These are phyloP conservation scores for Pachydiplax longipennis DNA, from an alignment of 2,888 invertebrate species.

Conservation along the genomic window DNA sequence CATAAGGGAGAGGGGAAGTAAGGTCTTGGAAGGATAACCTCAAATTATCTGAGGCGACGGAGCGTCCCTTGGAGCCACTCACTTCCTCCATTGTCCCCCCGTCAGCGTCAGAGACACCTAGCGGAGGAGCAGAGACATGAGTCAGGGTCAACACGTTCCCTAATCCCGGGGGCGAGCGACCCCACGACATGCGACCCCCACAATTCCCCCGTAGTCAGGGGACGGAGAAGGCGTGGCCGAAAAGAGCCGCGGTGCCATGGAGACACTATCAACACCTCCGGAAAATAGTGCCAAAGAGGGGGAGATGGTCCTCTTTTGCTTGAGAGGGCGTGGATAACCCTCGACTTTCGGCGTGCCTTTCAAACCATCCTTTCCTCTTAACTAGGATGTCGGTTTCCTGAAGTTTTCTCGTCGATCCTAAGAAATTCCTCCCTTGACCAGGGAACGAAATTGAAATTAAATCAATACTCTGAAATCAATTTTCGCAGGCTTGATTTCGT, in stretches of 20 bases:
- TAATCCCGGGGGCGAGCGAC: not conserved
- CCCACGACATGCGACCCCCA: not conserved
- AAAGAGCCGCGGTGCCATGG: not conserved
- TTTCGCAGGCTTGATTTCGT: too few relatives aligned
- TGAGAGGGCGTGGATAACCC: too few relatives aligned
- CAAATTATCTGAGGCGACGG: constrained; percentile 19
- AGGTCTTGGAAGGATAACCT: not conserved
- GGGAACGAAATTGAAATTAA: too few relatives aligned
- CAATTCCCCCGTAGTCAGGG: not conserved
- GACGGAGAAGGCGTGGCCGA: not conserved
- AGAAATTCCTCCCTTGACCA: too few relatives aligned
- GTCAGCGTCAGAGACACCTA: constrained; percentile 27
- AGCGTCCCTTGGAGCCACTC: not conserved
- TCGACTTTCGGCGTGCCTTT: too few relatives aligned
- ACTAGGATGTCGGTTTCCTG: too few relatives aligned
- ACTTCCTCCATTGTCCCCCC: constrained; percentile 1
- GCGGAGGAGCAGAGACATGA: not conserved
- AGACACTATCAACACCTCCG: not conserved
- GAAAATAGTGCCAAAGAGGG: not conserved
- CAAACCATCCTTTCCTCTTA: too few relatives aligned
- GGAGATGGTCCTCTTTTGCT: not conserved
- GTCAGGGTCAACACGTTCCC: not conserved
- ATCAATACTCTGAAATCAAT: too few relatives aligned
- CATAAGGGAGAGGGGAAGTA: not conserved
- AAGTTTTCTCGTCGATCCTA: too few relatives aligned